These are phyloP conservation scores for Manis crassicaudata DNA, from an alignment of 2,797 vertebrate genomes.

Conservation along the genomic window DNA sequence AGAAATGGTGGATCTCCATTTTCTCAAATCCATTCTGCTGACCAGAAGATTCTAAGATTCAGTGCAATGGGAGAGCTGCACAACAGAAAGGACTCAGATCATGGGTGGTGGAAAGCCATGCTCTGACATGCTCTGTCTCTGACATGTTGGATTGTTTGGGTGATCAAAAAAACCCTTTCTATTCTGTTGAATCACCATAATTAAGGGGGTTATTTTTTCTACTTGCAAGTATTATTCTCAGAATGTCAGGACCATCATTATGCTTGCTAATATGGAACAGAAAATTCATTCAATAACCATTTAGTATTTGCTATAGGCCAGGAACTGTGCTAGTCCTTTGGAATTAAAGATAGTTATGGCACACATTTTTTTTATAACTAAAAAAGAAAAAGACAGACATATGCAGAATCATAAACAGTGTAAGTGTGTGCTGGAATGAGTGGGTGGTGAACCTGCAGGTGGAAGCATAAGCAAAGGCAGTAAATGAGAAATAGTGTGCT, in stretches of 20 bases:
- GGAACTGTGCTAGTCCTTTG: not conserved
- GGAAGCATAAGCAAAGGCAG: not conserved
- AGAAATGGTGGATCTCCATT: not conserved
- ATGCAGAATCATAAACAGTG: not conserved
- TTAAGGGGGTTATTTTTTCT: not conserved
- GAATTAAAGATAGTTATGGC: not conserved
- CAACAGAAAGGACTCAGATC: not conserved
- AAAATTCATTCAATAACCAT: slow-evolving; percentile 3
- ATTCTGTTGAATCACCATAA: not conserved
- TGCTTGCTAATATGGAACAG: not conserved
- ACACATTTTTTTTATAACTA: not conserved
- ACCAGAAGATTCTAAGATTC: not conserved
- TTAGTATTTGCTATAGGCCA: not conserved
- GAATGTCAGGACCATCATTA: not conserved
- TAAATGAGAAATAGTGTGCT: not conserved
- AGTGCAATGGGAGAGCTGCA: not conserved
- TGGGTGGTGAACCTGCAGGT: not conserved
- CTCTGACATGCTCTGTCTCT: not conserved
- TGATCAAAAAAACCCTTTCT: not conserved
- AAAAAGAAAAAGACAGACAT: not conserved
- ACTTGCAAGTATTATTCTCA: not conserved
- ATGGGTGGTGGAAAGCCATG: not conserved
- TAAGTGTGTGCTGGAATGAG: not conserved
- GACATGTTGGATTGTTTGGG: not conserved
- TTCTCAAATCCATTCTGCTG: not conserved